phyloP scores from a whole-genome alignment of 2,797 vertebrate genomes.

The Spinus olivaceus region DNA sequence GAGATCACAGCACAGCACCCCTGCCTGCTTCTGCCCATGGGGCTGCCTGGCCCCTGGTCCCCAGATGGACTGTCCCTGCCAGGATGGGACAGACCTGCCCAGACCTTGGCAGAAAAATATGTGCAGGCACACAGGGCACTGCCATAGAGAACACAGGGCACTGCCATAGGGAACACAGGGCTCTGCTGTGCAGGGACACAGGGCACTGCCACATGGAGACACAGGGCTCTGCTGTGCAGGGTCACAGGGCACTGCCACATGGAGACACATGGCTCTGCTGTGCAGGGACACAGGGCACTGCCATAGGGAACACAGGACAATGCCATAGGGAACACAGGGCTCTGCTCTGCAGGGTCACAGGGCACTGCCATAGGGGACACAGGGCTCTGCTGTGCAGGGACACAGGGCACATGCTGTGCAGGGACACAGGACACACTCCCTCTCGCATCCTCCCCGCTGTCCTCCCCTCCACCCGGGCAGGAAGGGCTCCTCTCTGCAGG shows the following conservation, averaged over 20 bases:
- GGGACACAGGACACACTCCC: neutral
- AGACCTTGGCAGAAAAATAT: neutral
- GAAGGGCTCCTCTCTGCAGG: neutral
- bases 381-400: neutral
- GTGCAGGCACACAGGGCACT: neutral
- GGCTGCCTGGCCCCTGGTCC: neutral
- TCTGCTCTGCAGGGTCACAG: too few species aligned
- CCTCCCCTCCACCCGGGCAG: neutral
- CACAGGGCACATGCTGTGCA: too few species aligned
- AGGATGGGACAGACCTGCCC: neutral
- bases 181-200: too few species aligned
- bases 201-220: neutral
- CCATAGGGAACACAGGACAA: too few species aligned
- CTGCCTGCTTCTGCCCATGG: neutral
- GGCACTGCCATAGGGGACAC: too few species aligned
- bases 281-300: too few species aligned
- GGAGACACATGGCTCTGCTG: too few species aligned
- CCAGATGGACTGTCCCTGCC: rapidly evolving
- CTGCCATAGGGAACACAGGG: neutral
- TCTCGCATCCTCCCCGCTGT: rapidly evolving
- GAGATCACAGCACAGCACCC: neutral
- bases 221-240: neutral
- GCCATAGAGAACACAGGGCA: neutral
- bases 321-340: too few species aligned
- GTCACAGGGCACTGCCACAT: neutral